phyloP scores from a whole-genome alignment of 2,113 vertebrate species.

The Ammodytes marinus region DNA sequence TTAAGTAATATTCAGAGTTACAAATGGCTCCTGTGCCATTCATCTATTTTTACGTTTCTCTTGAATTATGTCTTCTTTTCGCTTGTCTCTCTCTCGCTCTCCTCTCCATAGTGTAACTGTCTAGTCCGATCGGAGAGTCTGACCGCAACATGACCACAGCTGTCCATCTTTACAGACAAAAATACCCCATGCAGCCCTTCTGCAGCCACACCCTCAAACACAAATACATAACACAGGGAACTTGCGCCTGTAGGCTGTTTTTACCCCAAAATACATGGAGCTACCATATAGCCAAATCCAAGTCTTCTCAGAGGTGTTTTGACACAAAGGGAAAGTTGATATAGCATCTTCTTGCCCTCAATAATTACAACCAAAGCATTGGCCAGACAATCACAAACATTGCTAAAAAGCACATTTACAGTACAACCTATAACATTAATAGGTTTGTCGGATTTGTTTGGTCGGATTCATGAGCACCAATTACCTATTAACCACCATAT shows the following conservation, averaged over 20 bases:
- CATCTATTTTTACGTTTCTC: background rate
- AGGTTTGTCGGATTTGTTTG: background rate
- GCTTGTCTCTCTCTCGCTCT: background rate
- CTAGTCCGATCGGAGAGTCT: slow-evolving; percentile 36
- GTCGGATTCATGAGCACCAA: background rate
- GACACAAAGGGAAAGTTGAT: slow-evolving; percentile 7
- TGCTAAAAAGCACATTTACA: slow-evolving; percentile 34
- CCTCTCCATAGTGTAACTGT: slow-evolving; percentile 29
- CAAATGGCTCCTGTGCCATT: background rate
- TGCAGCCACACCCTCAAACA: slow-evolving; percentile 55
- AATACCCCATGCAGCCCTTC: slow-evolving; percentile 57
- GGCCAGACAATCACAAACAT: slow-evolving; percentile 1
- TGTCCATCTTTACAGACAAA: slow-evolving; percentile 56
- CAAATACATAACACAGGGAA: slow-evolving; percentile 53
- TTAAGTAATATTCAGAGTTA: background rate
- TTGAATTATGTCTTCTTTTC: background rate
- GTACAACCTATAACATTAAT: slow-evolving; percentile 30
- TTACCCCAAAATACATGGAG: slow-evolving; percentile 18
- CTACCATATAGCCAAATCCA: background rate
- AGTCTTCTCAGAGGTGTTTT: slow-evolving; percentile 1
- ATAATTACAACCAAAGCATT: background rate
- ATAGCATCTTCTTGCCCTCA: background rate
- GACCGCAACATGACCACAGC: slow-evolving; percentile 60
- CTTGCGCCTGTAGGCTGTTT: slow-evolving; percentile 25
- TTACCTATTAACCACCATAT: background rate